These are phyloP conservation scores for Sinelater perroti DNA, from an alignment of 2,888 invertebrate species.

Conservation along the genomic window DNA sequence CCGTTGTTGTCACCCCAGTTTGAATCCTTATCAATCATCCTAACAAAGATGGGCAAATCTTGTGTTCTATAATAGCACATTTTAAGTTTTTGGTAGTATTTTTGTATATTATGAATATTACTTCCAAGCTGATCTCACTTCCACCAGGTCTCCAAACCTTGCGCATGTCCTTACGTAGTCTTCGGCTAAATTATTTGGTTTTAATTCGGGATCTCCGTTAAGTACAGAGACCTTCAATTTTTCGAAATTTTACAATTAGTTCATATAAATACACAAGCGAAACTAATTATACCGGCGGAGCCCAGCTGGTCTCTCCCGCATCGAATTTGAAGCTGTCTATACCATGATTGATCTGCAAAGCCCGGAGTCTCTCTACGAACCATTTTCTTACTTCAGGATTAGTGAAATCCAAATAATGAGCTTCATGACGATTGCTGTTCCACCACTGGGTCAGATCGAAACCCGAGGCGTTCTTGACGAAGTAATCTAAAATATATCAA, in stretches of 20 bases:
- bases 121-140: conserved; percentile 77
- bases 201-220: conserved; percentile 64
- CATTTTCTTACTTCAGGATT: conserved; percentile 71
- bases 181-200: conserved; percentile 67
- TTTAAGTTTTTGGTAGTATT: neutral
- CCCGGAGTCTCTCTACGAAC: conserved; percentile 64
- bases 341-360: conserved; percentile 68
- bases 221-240: conserved; percentile 69
- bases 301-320: conserved; percentile 79
- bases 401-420: conserved; percentile 77
- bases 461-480: conserved; percentile 65
- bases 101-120: conserved; percentile 42
- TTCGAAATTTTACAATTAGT: too few relatives aligned
- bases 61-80: conserved; percentile 65
- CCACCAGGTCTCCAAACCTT: conserved; percentile 70
- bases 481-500: conserved; percentile 61
- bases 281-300: conserved; percentile 71
- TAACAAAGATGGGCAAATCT: conserved; percentile 73
- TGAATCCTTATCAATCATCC: conserved; percentile 83
- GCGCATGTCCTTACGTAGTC: conserved; percentile 67
- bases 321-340: conserved; percentile 84
- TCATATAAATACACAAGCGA: conserved; percentile 18
- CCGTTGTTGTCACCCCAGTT: conserved; percentile 76
- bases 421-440: conserved; percentile 67
- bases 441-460: conserved; percentile 63